Base-by-base conservation (phyloP, 2,888 invertebrate genomes). In the Ophioninae sp. region DNA sequence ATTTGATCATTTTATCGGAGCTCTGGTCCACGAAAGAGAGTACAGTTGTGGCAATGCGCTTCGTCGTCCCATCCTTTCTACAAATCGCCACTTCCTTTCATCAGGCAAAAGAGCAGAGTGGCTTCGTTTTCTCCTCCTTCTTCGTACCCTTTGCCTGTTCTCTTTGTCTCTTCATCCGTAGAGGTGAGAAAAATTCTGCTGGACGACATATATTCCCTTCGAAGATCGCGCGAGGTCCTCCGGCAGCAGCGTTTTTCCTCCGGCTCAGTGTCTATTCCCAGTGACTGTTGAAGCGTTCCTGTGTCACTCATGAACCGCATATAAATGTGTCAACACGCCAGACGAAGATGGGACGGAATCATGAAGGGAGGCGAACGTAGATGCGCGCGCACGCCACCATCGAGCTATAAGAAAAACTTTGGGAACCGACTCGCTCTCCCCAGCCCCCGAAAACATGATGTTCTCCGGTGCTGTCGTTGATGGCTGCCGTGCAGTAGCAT, bases 1-100 rank as follows among this genome's bases (percentile, higher is more conserved):
- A 92, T 92, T 91, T 91, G 91, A 92, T 91, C 90, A 90, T 91
- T 91, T 89, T 89, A 87, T 85, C 87, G 89, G 30, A 87, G 58
- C 39, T 58, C 23, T 44, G 41, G 20, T 39, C 20, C n/a, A n/a
- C n/a, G n/a, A 37, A 51, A 20, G 61, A 30, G 1, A 69, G 23
- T 59, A 41, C 37, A 39, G 58, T 41, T 59, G 44, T 13, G 20
- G 71, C 56, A 8, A 71, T 71, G 71, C 69, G 30, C 44, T 22
- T 22, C 17, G 0, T 51, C 9, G 22, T 59, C 20, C n/a, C 39
- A n/a, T 51, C 17, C 23, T 71, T 61, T 59, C 67, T 44, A 3
- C 30, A 30, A 30, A 30, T 30, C 30, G 65, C 44, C 71, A 64
- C 64, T 65, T 71, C 64, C 9, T 30, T 30, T 30, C 30, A 30